phyloP scores from a whole-genome alignment of 1,140 invertebrate species.

The Leptinotarsa undecemlineata region DNA sequence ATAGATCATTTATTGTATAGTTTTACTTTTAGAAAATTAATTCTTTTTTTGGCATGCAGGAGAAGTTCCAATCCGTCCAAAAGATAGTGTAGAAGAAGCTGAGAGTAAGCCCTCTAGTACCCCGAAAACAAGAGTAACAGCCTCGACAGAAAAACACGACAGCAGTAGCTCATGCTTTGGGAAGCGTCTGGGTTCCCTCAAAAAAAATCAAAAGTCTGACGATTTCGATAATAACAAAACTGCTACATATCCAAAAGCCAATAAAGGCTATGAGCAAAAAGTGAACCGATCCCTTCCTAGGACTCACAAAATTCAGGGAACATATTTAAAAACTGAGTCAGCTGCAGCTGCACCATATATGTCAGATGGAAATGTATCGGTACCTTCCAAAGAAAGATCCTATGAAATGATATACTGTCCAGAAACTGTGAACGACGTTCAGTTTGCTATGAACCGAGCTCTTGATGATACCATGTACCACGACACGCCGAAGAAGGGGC shows the following conservation, averaged over 20 bases:
- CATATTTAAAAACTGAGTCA: constrained; percentile 3
- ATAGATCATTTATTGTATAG: too few relatives aligned
- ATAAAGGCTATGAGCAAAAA: constrained; percentile 46
- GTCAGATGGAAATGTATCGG: constrained; percentile 41
- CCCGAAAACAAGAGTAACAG: constrained; percentile 29
- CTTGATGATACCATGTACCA: constrained; percentile 43
- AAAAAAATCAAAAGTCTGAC: constrained; percentile 43
- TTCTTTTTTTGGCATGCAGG: constrained; percentile 29
- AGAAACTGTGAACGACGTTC: constrained; percentile 48
- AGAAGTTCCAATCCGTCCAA: constrained; percentile 48
- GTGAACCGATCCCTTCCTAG: constrained; percentile 48
- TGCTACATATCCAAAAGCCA: constrained; percentile 49
- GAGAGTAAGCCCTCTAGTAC: constrained; percentile 16
- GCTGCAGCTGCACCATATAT: not conserved
- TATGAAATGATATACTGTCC: constrained; percentile 54
- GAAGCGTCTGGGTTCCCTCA: constrained; percentile 51
- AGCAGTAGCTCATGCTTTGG: constrained; percentile 53
- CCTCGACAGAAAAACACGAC: constrained; percentile 42
- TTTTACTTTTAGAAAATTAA: not conserved
- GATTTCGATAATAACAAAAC: constrained; percentile 38
- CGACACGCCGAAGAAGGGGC: constrained; percentile 41
- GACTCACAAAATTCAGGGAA: constrained; percentile 46
- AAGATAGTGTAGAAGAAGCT: constrained; percentile 19
- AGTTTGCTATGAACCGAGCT: constrained; percentile 51
- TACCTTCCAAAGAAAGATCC: constrained; percentile 39